These are phyloP conservation scores for Hycleus cichorii DNA, from an alignment of 1,140 invertebrate species.

Conservation along the genomic window DNA sequence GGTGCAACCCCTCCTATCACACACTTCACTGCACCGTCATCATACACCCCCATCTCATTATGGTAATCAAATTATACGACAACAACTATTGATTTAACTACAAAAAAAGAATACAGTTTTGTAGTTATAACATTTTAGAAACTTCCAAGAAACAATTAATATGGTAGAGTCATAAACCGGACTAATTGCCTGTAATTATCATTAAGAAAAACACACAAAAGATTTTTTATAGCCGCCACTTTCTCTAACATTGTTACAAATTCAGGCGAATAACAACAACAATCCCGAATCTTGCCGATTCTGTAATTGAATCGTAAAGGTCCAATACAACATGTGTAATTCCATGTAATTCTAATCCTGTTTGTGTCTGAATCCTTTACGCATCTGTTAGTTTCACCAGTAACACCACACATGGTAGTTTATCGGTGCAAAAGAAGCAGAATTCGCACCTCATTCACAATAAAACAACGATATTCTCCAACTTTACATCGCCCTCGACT, in stretches of 20 bases:
- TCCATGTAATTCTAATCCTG: conserved; percentile 14
- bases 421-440: neutral
- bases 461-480: no score
- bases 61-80: conserved; percentile 10
- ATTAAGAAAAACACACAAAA: neutral
- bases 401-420: neutral
- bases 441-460: neutral
- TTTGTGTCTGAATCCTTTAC: conserved; percentile 9
- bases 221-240: no score
- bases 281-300: neutral
- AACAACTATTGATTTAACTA: conserved; percentile 6
- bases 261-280: no score
- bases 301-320: conserved; percentile 10
- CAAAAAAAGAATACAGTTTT: neutral
- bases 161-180: conserved; percentile 8
- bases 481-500: neutral
- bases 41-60: conserved; percentile 15
- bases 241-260: no score
- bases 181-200: conserved; percentile 9
- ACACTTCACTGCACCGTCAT: conserved; percentile 23
- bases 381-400: conserved; percentile 3
- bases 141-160: conserved; percentile 11
- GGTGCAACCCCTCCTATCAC: conserved; percentile 8
- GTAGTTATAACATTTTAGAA: conserved; percentile 8
- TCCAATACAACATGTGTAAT: conserved; percentile 13